Evolutionary conservation across 2,113 vertebrate species (phyloP), one percentile per base, ranked within the genome.

Genomic region (Pimephales promelas): DNA sequence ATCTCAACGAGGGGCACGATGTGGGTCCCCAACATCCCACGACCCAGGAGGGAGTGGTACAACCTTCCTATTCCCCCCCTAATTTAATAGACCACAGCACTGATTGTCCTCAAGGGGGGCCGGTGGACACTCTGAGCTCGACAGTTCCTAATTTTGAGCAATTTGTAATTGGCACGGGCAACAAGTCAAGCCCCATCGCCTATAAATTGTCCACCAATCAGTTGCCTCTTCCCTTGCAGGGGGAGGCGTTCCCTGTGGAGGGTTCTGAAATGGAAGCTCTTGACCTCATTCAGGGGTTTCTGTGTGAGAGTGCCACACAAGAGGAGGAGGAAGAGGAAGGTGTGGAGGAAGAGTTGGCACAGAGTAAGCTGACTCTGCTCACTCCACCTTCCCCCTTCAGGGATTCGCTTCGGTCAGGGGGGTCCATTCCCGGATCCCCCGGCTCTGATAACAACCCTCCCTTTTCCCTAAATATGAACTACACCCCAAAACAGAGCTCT

Each of bases 331-430:
- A 91, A 59, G 90, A 79, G 40, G 90, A 86, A 79, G 89, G 88
- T 83, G 91, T 89, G 26, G 82, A 86, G 34, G 93, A 93, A 83
- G 92, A 94, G 87, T 89, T 89, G 0, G 90, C 86, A 9, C 94
- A 92, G 89, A 92, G 93, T 93, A 97, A 96, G 90, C 81, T 95
- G 31, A 94, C 91, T 74, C 91, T 96, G 83, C 92, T 99, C 86
- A 98, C 97, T 0, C 98, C 98, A 0, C 98, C 98, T 0, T 99
- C 98, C 57, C 98, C 98, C 34, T 99, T 99, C 91, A 96, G 97
- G 90, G 98, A 99, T 95, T 98, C 97, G 0, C 95, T 96, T 90
- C 96, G 93, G 86, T 98, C 97, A 0, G 96, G 94, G 87, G 96
- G 95, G 87, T 96, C 95, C 0, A 92, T 87, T 82, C 94, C 94